phyloP scores from a whole-genome alignment of 2,888 invertebrate species.

The Bellardia bayeri region DNA sequence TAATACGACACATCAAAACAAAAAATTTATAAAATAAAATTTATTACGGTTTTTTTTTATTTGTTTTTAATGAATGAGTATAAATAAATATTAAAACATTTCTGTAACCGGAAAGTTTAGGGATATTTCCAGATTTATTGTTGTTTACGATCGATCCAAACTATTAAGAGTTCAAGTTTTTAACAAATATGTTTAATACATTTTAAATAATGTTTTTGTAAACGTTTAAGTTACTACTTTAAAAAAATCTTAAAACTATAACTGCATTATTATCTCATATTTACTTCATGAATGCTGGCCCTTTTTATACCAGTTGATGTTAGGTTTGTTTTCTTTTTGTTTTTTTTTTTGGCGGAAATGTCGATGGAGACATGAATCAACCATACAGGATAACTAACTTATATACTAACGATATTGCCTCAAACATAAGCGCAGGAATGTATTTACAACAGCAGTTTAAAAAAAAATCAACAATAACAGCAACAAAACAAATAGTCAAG shows the following conservation, averaged over 20 bases:
- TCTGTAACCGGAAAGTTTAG: too few species aligned
- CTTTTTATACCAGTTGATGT: neutral
- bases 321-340: conserved; percentile 20
- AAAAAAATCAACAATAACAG: neutral
- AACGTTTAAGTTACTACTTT: too few species aligned
- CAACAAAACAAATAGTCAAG: neutral
- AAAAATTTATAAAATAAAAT: too few species aligned
- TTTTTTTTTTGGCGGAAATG: conserved; percentile 51
- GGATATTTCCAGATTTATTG: too few species aligned
- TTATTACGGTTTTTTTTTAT: too few species aligned
- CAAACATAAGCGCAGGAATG: conserved; percentile 33
- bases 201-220: neutral
- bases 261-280: neutral
- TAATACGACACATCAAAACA: too few species aligned
- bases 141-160: too few species aligned
- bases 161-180: too few species aligned
- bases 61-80: too few species aligned
- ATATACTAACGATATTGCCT: conserved; percentile 24
- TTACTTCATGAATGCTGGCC: neutral
- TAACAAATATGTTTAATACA: too few species aligned
- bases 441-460: conserved; percentile 30
- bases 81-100: too few species aligned
- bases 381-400: conserved; percentile 44
- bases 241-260: too few species aligned
- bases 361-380: conserved; percentile 46